Conservation (phyloP, 2,113 vertebrate genomes). For the Sardina pilchardus region DNA sequence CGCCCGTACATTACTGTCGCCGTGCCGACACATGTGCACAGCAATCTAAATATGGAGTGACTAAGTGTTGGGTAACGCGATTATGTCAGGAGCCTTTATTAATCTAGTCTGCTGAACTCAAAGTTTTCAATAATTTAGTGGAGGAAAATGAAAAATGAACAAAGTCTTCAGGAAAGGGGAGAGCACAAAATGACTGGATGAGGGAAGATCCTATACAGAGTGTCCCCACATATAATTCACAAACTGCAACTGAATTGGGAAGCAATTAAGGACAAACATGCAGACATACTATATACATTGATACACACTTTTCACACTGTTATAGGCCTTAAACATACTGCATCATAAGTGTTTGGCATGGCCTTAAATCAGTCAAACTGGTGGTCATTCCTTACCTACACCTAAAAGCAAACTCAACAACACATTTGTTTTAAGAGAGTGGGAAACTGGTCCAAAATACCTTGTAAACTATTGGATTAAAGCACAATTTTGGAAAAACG, state of each 20-base stretch:
- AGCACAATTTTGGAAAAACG: neutral
- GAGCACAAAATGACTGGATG: neutral
- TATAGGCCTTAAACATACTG: too few species aligned
- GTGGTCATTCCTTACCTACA: too few species aligned
- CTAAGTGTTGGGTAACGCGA: constrained; percentile 9
- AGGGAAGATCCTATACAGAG: neutral
- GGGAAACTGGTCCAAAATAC: too few species aligned
- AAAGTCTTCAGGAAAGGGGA: neutral
- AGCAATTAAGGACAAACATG: neutral
- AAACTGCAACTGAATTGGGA: neutral
- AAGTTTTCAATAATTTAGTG: neutral
- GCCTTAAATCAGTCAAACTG: too few species aligned
- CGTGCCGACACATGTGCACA: neutral
- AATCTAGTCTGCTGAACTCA: neutral
- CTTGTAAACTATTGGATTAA: too few species aligned
- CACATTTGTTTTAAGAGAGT: too few species aligned
- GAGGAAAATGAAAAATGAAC: neutral
- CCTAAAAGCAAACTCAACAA: too few species aligned
- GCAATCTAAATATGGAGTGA: constrained; percentile 10
- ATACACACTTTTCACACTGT: too few species aligned
- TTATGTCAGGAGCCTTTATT: constrained; percentile 18
- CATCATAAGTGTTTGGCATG: too few species aligned
- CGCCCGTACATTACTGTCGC: neutral
- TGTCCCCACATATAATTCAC: neutral
- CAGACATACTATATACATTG: too few species aligned